Evolutionary conservation across 2,888 invertebrate genomes (phyloP), one percentile per base, ranked within the genome.

Genomic region (Erynnis tages): DNA sequence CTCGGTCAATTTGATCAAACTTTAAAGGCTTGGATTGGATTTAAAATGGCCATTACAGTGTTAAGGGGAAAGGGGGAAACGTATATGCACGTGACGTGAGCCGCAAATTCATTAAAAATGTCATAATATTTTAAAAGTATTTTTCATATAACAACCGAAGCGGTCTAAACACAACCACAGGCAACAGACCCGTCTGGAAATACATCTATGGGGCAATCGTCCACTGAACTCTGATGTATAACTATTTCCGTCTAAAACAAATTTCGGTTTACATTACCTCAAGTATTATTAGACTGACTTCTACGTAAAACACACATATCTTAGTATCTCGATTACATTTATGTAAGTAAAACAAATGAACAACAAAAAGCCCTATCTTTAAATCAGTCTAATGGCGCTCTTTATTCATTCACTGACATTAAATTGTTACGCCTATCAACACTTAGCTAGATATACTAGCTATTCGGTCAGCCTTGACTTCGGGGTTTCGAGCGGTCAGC

Each of bases 301-400:
- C 43, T 37, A 55, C 53, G 44, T 47, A 34, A 54, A 40, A 55
- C 30, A 54, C 56, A 58, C 58, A 61, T 62, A 56, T 57, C 44
- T 48, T 46, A 37, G 35, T 53, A n/a, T 47, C 44, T 43, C n/a
- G 35, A 59, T 52, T 53, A 54, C 43, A 55, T 56, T 62, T 57
- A 59, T 13, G 16, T n/a, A n/a, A n/a, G n/a, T n/a, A n/a, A n/a
- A n/a, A n/a, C n/a, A n/a, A n/a, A n/a, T n/a, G n/a, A n/a, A n/a
- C n/a, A n/a, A n/a, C n/a, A n/a, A n/a, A n/a, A n/a, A n/a, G n/a
- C 11, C 40, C 40, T 40, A 6, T 5, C 8, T 37, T 37, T 38
- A 35, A 37, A 29, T 29, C 29, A 25, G 30, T n/a, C n/a, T n/a
- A n/a, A 47, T 32, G 1, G 21, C 10, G 41, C 37, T 40, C 43